Evolutionary conservation across 2,113 vertebrate species (phyloP).

Genomic region (Craseonycteris thonglongyai): DNA sequence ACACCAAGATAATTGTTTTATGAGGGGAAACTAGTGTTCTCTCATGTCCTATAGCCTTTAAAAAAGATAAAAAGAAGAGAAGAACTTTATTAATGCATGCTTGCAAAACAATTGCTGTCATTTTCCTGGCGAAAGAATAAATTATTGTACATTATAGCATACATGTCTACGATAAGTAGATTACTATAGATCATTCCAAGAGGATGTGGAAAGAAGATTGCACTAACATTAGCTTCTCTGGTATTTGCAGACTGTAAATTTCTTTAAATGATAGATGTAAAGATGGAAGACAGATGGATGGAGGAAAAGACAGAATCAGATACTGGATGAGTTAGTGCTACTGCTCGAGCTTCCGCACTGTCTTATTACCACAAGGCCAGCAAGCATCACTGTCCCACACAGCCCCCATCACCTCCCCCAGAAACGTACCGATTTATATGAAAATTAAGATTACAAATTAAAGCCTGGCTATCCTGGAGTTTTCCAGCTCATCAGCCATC

Average conservation of each 20-base stretch:
- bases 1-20: conserved; percentile 10
- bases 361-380: conserved; percentile 74
- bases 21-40: background rate
- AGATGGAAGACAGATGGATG: conserved; percentile 78
- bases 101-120: conserved; percentile 51
- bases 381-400: conserved; percentile 64
- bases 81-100: conserved; percentile 6
- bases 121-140: conserved; percentile 55
- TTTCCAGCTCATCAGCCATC: conserved; percentile 87
- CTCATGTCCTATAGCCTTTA: background rate
- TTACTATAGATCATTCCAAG: conserved; percentile 44
- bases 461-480: conserved; percentile 82
- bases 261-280: conserved; percentile 62
- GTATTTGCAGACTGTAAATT: conserved; percentile 55
- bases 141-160: conserved; percentile 53
- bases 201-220: conserved; percentile 31
- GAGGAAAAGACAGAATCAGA: conserved; percentile 72
- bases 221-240: conserved; percentile 45
- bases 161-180: conserved; percentile 56
- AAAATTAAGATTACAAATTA: conserved; percentile 90
- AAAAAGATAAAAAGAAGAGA: background rate
- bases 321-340: conserved; percentile 70
- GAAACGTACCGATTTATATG: conserved; percentile 84
- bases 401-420: conserved; percentile 67
- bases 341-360: conserved; percentile 57